Conservation (phyloP, 1,140 invertebrate species). For the Psix sp. region DNA sequence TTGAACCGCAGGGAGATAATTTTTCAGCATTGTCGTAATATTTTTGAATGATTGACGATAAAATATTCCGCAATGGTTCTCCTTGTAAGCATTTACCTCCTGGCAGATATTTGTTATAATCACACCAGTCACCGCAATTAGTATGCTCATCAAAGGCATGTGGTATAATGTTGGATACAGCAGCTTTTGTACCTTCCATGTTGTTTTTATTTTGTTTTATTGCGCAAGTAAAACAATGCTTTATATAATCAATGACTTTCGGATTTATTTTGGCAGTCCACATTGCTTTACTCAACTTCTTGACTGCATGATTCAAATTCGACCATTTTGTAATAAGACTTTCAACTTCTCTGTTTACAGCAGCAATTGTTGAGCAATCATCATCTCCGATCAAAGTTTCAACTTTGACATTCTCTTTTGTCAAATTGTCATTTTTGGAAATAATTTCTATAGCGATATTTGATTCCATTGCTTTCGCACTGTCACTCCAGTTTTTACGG, state of each 20-base stretch:
- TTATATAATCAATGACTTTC: conserved; percentile 28
- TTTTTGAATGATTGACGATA: too few relatives aligned
- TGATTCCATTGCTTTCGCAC: not conserved
- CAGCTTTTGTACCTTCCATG: conserved; percentile 2
- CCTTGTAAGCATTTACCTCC: too few relatives aligned
- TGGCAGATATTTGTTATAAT: conserved; percentile 17
- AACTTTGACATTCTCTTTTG: not conserved
- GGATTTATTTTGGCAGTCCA: too few relatives aligned
- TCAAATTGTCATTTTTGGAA: not conserved
- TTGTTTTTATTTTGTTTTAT: conserved; percentile 28
- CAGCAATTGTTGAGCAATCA: conserved; percentile 29
- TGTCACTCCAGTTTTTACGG: conserved; percentile 12
- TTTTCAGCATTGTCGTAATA: too few relatives aligned
- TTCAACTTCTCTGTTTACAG: conserved; percentile 21
- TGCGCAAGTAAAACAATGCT: conserved; percentile 23
- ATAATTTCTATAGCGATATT: not conserved
- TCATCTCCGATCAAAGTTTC: conserved; percentile 37
- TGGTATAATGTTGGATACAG: conserved; percentile 25
- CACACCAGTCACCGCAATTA: conserved; percentile 34
- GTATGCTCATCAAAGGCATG: conserved; percentile 45
- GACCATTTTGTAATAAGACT: conserved; percentile 32
- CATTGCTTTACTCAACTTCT: too few relatives aligned
- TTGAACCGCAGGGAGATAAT: too few relatives aligned
- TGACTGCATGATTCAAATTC: conserved; percentile 31
- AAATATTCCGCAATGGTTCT: too few relatives aligned